Conservation (phyloP, 2,797 vertebrate genomes). For the Microcaecilia unicolor region DNA sequence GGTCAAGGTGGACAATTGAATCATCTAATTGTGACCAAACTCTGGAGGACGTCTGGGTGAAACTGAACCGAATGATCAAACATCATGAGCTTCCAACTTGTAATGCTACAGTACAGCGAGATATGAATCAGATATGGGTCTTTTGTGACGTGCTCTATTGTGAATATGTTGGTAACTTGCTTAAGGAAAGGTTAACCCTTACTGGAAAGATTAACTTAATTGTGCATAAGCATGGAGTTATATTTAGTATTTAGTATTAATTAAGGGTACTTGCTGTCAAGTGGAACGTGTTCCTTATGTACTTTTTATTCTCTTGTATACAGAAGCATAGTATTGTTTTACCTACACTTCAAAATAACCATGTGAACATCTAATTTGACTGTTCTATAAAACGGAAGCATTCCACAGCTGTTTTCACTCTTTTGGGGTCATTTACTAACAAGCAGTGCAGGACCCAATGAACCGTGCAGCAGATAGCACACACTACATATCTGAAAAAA, state of each 20-base stretch:
- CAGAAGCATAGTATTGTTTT: too few species aligned
- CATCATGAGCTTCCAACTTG: conserved; percentile 67
- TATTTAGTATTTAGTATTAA: conserved; percentile 63
- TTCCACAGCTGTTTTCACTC: too few species aligned
- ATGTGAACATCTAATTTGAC: too few species aligned
- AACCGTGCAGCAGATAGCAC: too few species aligned
- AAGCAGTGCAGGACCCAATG: too few species aligned
- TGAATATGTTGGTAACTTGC: conserved; percentile 72
- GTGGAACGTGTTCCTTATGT: neutral
- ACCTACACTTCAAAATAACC: too few species aligned
- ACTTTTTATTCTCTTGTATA: too few species aligned
- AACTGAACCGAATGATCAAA: conserved; percentile 53
- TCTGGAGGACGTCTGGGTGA: conserved; percentile 73
- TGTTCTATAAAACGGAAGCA: too few species aligned
- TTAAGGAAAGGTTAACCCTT: conserved; percentile 70
- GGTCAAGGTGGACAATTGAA: conserved; percentile 76
- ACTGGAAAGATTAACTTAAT: conserved; percentile 65
- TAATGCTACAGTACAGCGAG: conserved; percentile 80
- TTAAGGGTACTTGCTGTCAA: conserved; percentile 2
- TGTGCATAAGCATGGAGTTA: conserved; percentile 60
- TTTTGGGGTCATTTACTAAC: too few species aligned
- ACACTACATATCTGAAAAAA: too few species aligned
- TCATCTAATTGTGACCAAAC: conserved; percentile 52
- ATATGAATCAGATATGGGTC: conserved; percentile 74
- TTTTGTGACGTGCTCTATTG: conserved; percentile 81